Conservation (phyloP, 2,888 invertebrate species). For the Drosophila peninsularis region DNA sequence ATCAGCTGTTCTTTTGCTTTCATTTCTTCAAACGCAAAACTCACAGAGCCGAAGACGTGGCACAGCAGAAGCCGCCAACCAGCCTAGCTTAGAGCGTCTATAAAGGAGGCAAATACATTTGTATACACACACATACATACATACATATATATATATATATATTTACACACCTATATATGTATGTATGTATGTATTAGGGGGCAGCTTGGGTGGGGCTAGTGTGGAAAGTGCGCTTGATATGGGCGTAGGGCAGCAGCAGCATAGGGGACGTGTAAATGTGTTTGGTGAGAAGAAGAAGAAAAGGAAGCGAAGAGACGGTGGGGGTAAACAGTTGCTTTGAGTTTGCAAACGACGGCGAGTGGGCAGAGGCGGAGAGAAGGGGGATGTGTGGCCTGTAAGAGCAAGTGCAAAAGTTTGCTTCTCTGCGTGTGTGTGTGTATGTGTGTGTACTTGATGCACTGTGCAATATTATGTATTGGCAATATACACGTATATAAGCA, state of each 20-base stretch:
- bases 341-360: not conserved
- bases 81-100: constrained; percentile 27
- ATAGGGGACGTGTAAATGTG: constrained; percentile 6
- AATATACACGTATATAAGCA: no score
- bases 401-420: constrained; percentile 25
- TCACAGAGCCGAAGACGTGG: constrained; percentile 40
- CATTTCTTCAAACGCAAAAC: constrained; percentile 46
- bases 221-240: constrained; percentile 13
- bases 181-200: not conserved
- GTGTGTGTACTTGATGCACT: not conserved
- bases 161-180: not conserved
- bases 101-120: not conserved
- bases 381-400: not conserved
- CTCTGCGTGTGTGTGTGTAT: constrained; percentile 1
- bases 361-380: not conserved
- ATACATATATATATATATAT: not conserved
- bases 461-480: no score
- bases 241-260: not conserved
- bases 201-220: constrained; percentile 15
- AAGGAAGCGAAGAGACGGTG: not conserved
- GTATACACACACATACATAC: not conserved
- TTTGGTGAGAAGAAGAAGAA: not conserved
- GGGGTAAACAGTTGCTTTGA: constrained; percentile 1
- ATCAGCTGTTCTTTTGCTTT: constrained; percentile 69
- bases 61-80: constrained; percentile 20